phyloP scores from a whole-genome alignment of 2,797 vertebrate species.

The Cirrhinus mrigala region DNA sequence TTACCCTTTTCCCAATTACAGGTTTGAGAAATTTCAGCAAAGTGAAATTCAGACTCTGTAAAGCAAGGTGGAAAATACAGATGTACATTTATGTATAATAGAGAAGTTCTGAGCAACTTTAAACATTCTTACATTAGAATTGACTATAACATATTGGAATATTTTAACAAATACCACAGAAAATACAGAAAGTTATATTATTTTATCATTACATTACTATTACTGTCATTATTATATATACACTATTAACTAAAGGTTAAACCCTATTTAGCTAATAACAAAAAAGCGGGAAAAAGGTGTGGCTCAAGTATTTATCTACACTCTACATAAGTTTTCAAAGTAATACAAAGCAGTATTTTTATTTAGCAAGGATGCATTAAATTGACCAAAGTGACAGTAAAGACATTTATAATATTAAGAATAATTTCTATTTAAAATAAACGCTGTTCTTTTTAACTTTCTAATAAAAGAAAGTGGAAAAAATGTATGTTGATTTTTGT shows the following conservation, averaged over 20 bases:
- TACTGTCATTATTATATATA: background rate
- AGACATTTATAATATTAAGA: background rate
- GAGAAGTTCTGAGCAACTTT: background rate
- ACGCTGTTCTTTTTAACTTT: background rate
- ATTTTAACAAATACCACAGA: background rate
- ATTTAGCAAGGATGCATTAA: background rate
- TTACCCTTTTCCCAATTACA: conserved; percentile 61
- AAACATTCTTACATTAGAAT: background rate
- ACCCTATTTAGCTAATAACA: background rate
- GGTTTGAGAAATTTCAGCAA: conserved; percentile 53
- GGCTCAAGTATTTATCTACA: background rate
- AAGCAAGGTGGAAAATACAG: conserved; percentile 49
- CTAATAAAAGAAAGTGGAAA: no score
- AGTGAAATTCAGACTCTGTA: conserved; percentile 65
- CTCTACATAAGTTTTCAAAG: background rate
- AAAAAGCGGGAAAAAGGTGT: background rate
- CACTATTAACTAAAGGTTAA: background rate
- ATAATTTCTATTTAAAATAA: background rate
- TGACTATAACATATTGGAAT: background rate
- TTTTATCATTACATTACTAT: conserved; percentile 3
- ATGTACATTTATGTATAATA: background rate
- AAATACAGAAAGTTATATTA: background rate
- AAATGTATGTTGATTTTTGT: no score
- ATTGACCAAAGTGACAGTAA: background rate
- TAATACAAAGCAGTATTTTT: background rate